These are phyloP conservation scores for Neuroterus valhalla DNA, from an alignment of 1,140 invertebrate species.

Conservation along the genomic window DNA sequence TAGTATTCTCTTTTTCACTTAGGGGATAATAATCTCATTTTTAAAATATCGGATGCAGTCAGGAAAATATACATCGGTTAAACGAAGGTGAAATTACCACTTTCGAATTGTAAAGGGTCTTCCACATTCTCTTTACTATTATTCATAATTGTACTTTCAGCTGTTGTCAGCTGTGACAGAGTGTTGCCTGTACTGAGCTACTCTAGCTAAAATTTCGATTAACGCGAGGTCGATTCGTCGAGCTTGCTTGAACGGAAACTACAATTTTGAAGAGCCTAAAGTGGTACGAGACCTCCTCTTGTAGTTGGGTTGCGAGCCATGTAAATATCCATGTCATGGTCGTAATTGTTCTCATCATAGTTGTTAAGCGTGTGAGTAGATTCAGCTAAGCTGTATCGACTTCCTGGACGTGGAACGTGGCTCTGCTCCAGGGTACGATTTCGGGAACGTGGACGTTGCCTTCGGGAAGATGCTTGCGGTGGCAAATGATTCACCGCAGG, in stretches of 20 bases:
- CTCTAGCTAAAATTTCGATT: slow-evolving; percentile 7
- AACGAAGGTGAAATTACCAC: background rate
- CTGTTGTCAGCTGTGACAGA: background rate
- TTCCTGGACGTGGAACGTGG: slow-evolving; percentile 75
- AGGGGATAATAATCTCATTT: background rate
- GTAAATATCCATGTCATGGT: slow-evolving; percentile 96
- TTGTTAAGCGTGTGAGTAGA: slow-evolving; percentile 88
- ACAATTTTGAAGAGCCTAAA: slow-evolving; percentile 76
- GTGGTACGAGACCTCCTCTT: slow-evolving; percentile 87
- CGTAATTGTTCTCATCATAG: slow-evolving; percentile 93
- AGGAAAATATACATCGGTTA: background rate
- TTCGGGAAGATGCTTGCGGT: slow-evolving; percentile 78
- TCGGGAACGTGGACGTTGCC: slow-evolving; percentile 79
- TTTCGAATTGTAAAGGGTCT: slow-evolving; percentile 25
- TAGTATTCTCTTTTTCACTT: slow-evolving; percentile 10
- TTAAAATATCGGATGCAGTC: slow-evolving; percentile 1
- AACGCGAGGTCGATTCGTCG: slow-evolving; percentile 43
- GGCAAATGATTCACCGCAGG: slow-evolving; percentile 71
- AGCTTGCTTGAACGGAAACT: slow-evolving; percentile 47
- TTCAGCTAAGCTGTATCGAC: slow-evolving; percentile 82
- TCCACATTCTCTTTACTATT: slow-evolving; percentile 51
- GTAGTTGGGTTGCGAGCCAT: slow-evolving; percentile 92
- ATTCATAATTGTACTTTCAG: background rate
- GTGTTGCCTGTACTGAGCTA: background rate
- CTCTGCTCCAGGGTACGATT: slow-evolving; percentile 69